Base-by-base conservation (phyloP, 2,113 vertebrate species). In the Copsychus sechellarum region DNA sequence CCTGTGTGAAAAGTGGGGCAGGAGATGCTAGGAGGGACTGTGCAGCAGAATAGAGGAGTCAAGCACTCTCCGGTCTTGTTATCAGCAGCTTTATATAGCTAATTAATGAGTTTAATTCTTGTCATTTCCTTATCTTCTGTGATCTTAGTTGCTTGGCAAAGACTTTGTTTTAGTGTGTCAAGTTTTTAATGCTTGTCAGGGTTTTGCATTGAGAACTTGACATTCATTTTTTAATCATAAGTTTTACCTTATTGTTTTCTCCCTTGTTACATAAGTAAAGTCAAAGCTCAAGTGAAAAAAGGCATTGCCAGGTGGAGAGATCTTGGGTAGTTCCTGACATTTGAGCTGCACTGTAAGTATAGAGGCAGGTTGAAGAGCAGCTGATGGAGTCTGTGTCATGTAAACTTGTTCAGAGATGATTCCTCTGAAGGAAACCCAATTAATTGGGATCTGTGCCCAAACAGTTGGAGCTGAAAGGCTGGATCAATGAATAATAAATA, bases 41-140 rank as follows among this genome's bases (percentile, higher is more conserved):
- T 65, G 51, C 65, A 53, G 51, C 5, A 5, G 6, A 42, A 5
- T 3, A 58, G 62, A 34, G 48, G 28, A 47, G 40, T 58, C 0
- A 1, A 53, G 38, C 12, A 5, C 43, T 82, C 61, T 76, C 24
- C 29, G 12, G 34, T 72, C 38, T 34, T 57, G 16, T 90, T 74
- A 88, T 71, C 60, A 69, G 50, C 17, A 81, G 23, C 45, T 90
- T 95, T 91, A 40, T 86, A 53, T 78, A 54, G 51, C 73, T 91
- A 96, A 81, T 93, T 88, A 88, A 84, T 86, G 36, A 93, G n/a
- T 77, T 92, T 81, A 72, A 48, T 93, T 94, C 42, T 80, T 88
- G 71, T 88, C 38, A 86, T 86, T 60, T 66, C 56, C 45, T 79
- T 91, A 62, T 92, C 78, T 81, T 91, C 57, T 24, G 21, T 69